Base-by-base conservation (phyloP, 2,888 invertebrate genomes). In the Agelastica alni region DNA sequence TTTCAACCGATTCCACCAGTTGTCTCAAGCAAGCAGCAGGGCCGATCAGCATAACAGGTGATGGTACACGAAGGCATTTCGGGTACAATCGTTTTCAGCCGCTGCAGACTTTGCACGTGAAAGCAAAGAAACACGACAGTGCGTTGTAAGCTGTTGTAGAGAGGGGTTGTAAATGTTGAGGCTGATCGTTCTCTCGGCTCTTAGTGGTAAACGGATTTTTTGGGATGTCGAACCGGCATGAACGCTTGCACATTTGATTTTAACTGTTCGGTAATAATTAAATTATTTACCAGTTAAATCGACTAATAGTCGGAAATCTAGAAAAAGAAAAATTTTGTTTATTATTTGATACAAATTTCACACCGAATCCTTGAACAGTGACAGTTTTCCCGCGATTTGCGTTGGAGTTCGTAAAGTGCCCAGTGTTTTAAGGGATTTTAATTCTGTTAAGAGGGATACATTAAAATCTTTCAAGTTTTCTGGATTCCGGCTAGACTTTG, bases 71-170 rank as follows among this genome's bases (percentile, higher is more conserved):
- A 60, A 53, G 47, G 47, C 45, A 41, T 51, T 53, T 69, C 69
- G 70, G 65, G 53, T 22, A 51, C 10, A 31, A 28, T 68, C 70
- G 70, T 54, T 53, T 59, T 61, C 62, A 60, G 65, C 65, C 69
- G 69, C 64, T 64, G 62, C 62, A 64, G 63, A 66, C 62, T 62
- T 63, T 66, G 67, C 68, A 69, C 70, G 68, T 68, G 68, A 69
- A 68, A 36, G 46, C 46, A n/a, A 46, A 46, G 46, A 46, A 45
- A 49, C 57, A 60, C n/a, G 60, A 61, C 69, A 70, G 69, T 70
- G 63, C 66, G 64, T 62, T 64, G 59, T 59, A 58, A 66, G 63
- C 63, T 62, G 57, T 63, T 59, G 62, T n/a, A 13, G 51, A 41
- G 48, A 53, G 52, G 42, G 51, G 57, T 58, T 9, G 44, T 17